phyloP scores from a whole-genome alignment of 2,888 invertebrate species.

The Brenthis ino region DNA sequence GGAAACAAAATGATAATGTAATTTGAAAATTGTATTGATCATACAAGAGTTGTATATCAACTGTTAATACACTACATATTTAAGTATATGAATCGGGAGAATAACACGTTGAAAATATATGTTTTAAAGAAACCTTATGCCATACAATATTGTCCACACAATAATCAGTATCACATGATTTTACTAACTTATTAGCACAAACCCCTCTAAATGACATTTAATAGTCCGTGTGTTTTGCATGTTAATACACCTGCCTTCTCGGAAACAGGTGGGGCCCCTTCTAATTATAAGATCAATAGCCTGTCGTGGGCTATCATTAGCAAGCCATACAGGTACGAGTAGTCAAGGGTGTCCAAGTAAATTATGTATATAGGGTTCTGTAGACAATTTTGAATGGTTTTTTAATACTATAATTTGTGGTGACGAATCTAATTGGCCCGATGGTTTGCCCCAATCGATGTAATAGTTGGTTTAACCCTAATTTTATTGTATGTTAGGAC shows the following conservation, averaged over 20 bases:
- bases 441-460: constrained; percentile 16
- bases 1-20: too few species aligned
- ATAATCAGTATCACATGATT: neutral
- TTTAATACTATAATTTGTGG: constrained; percentile 10
- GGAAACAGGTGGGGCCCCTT: constrained; percentile 18
- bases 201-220: neutral
- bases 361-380: neutral
- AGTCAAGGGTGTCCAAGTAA: neutral
- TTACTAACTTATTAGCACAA: neutral
- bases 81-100: too few species aligned
- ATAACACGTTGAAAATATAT: too few species aligned
- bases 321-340: neutral
- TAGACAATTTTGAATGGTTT: neutral
- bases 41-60: too few species aligned
- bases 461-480: neutral
- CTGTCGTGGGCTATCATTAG: constrained; percentile 12
- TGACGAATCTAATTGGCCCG: neutral
- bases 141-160: too few species aligned
- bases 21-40: too few species aligned
- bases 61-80: too few species aligned
- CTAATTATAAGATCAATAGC: constrained; percentile 30
- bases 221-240: neutral
- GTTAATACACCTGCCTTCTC: constrained; percentile 9
- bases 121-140: too few species aligned
- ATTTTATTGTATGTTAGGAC: too few species aligned